A percentile compares a stretch with the other conserved stretches of the same genome.
Conservation (phyloP, 1,140 invertebrate genomes). For the Drosophila jambulina region DNA sequence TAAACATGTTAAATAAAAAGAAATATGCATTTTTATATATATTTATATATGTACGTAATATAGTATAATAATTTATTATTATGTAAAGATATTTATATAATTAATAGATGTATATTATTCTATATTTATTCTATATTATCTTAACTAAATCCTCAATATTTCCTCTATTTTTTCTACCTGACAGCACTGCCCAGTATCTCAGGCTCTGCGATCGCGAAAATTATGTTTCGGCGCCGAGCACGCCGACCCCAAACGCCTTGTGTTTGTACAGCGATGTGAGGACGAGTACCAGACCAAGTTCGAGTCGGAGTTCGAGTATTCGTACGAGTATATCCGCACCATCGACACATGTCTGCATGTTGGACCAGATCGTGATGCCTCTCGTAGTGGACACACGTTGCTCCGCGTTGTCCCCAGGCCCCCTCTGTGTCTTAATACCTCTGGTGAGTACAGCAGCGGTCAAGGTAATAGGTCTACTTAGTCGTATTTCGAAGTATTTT, state of each 20-base stretch:
- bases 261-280: slow-evolving; percentile 16
- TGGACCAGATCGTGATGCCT: slow-evolving; percentile 74
- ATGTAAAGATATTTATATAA: neutral
- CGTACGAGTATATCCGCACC: slow-evolving; percentile 33
- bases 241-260: slow-evolving; percentile 31
- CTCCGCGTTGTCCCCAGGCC: slow-evolving; percentile 6
- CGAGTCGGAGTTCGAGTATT: neutral
- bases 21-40: too few species aligned
- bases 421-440: neutral
- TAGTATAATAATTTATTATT: too few species aligned
- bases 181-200: neutral
- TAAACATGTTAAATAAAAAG: too few species aligned
- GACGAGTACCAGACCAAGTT: neutral
- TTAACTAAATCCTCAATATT: neutral
- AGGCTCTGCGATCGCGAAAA: slow-evolving; percentile 33
- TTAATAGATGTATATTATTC: neutral
- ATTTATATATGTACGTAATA: too few species aligned
- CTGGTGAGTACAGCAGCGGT: neutral
- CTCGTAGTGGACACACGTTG: slow-evolving; percentile 78
- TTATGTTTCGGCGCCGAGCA: slow-evolving; percentile 59
- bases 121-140: neutral
- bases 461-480: neutral
- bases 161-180: neutral
- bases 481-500: too few species aligned
- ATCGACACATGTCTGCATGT: slow-evolving; percentile 70